Evolutionary conservation across 2,888 invertebrate genomes (phyloP), one percentile per base, ranked within the genome.

Genomic region (Strigamia crassipes): DNA sequence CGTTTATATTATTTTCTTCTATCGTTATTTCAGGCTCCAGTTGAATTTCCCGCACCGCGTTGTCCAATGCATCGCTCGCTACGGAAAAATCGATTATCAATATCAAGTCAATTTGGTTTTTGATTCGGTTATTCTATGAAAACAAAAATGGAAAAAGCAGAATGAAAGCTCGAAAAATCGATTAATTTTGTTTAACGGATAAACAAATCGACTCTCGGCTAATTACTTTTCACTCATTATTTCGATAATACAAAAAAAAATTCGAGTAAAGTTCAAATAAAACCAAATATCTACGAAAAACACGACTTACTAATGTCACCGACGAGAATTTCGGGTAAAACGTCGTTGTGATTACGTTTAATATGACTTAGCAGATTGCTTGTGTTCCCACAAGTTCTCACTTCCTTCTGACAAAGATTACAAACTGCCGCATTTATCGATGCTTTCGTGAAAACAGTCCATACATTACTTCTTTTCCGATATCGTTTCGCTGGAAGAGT

Each of bases 381-480:
- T 23, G 61, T 61, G 21, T 61, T 61, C 21, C 61, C 61, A 61
- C 61, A 61, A 23, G 61, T 61, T 61, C 61, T 18, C 61, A 61
- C 61, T 61, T 61, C 61, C 61, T 61, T 61, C 61, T 61, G 61
- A 12, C 61, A 61, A 61, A 61, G 61, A 61, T 61, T 61, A 61
- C 61, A 61, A 18, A 61, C 61, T 10, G 61, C 61, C 23, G 78
- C 41, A 78, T 78, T 78, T 78, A 34, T 78, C 78, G 41, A 78
- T 78, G 78, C 38, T 78, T 41, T 78, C 10, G 78, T 78, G 38
- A 78, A 78, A 78, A 38, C 41, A 38, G 41, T 38, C 78, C 78
- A 78, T 5, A 78, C 78, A 78, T 78, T 78, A 78, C 34, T 78
- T 41, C 78, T 78, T 34, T 78, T 78, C 78, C 78, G 34, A 41